Base-by-base conservation (phyloP, 2,797 vertebrate species). In the Emydoidea blandingii region DNA sequence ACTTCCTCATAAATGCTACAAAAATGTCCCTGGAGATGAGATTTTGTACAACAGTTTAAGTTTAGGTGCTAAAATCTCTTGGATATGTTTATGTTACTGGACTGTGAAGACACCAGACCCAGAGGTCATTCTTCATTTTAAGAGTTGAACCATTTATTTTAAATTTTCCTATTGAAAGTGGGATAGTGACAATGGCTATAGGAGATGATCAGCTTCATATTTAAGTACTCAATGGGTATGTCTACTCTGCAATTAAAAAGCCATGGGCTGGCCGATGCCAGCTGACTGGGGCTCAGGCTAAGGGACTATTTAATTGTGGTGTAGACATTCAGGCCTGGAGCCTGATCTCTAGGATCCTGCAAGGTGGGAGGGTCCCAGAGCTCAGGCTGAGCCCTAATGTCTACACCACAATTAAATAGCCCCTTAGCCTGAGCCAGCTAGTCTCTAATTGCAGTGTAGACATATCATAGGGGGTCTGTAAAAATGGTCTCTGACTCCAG, bases 161-260 rank as follows among this genome's bases (percentile, higher is more conserved):
- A 80, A 54, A 10, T 80, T 50, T 6, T 79, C 9, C 15, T 57
- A 34, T 52, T 79, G 47, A 44, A 81, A 95, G 95, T 92, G 95
- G 91, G 83, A 94, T 97, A 97, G 96, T 94, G 91, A 93, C 86
- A 89, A 85, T 49, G 91, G 53, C 80, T 91, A 91, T 34, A 16
- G 76, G 81, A 92, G 74, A 85, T 65, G 37, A 93, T 95, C 1
- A 52, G 91, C 87, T 96, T 91, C 68, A 80, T 15, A 59, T 59
- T 59, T 59, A 59, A 59, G 29, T 59, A 31, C 29, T 29, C 59
- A 62, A 7, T 31, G 31, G 59, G 31, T 62, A 34, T 34, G 31
- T 62, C 31, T 62, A 34, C 59, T 15, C 59, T 62, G 59, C 31
- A 62, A 62, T 34, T 34, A 62, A 62, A 34, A 62, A 16, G 3